Conservation (phyloP, 2,113 vertebrate species). For the Hypomesus transpacificus region DNA sequence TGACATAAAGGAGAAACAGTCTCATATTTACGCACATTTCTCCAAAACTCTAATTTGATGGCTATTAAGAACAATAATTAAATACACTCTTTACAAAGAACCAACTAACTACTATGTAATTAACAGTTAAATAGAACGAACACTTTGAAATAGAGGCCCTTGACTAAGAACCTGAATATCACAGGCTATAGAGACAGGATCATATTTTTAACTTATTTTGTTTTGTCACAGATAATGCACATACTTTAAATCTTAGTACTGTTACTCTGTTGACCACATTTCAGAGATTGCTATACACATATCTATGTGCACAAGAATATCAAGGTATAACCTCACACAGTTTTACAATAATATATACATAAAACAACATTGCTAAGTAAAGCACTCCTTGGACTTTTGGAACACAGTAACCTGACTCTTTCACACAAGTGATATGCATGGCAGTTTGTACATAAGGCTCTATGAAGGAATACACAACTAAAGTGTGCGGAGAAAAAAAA, state of each 20-base stretch:
- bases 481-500: not conserved
- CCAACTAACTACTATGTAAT: slow-evolving; percentile 10
- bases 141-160: slow-evolving; percentile 15
- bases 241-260: slow-evolving; percentile 22
- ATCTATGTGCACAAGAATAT: slow-evolving; percentile 66
- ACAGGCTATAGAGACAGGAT: not conserved
- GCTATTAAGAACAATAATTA: not conserved
- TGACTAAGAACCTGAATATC: slow-evolving; percentile 24
- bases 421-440: slow-evolving; percentile 63
- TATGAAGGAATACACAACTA: slow-evolving; percentile 75
- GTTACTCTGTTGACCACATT: slow-evolving; percentile 26
- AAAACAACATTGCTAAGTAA: slow-evolving; percentile 60
- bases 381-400: slow-evolving; percentile 54
- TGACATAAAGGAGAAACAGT: not conserved
- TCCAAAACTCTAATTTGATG: not conserved
- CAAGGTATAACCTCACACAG: slow-evolving; percentile 66
- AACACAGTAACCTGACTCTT: slow-evolving; percentile 60
- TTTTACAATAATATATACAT: slow-evolving; percentile 47
- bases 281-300: slow-evolving; percentile 51
- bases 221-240: slow-evolving; percentile 40
- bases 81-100: slow-evolving; percentile 14
- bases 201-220: not conserved
- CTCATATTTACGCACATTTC: not conserved
- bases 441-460: slow-evolving; percentile 76
- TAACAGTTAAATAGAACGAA: slow-evolving; percentile 30